A percentile compares a stretch with the other conserved stretches of the same genome.
These are phyloP conservation scores for Luscinia luscinia DNA, from an alignment of 2,797 vertebrate genomes.

Conservation along the genomic window DNA sequence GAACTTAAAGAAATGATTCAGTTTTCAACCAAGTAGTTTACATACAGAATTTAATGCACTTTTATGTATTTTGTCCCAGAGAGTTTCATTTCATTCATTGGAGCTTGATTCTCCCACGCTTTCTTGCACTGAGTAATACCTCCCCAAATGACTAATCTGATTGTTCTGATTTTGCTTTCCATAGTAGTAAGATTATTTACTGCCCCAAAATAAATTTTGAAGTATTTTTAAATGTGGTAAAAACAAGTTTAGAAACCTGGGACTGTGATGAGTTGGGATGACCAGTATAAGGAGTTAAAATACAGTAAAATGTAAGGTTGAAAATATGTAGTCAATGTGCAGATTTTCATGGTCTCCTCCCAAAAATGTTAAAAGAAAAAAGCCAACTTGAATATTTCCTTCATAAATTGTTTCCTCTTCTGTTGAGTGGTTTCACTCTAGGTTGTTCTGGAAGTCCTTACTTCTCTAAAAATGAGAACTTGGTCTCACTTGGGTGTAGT, in stretches of 20 bases:
- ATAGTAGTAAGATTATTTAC: constrained; percentile 31
- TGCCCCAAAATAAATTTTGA: background rate
- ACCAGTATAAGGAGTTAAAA: background rate
- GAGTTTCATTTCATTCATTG: constrained; percentile 13
- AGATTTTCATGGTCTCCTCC: background rate
- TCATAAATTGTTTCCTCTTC: background rate
- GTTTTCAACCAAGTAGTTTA: background rate
- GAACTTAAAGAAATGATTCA: background rate
- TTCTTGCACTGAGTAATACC: constrained; percentile 51
- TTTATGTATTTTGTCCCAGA: background rate
- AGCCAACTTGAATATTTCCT: background rate
- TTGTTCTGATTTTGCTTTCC: constrained; percentile 54
- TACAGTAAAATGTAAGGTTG: background rate
- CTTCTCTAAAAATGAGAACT: background rate
- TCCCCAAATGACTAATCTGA: constrained; percentile 35
- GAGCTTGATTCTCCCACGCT: constrained; percentile 19
- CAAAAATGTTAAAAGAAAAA: background rate
- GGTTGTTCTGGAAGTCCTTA: background rate
- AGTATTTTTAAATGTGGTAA: background rate
- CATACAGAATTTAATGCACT: background rate
- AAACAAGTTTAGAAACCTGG: background rate
- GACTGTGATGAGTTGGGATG: background rate
- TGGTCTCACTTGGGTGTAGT: background rate
- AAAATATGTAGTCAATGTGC: background rate
- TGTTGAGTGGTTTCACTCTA: background rate